Evolutionary conservation across 2,113 vertebrate genomes (phyloP).

Genomic region (Willisornis vidua): DNA sequence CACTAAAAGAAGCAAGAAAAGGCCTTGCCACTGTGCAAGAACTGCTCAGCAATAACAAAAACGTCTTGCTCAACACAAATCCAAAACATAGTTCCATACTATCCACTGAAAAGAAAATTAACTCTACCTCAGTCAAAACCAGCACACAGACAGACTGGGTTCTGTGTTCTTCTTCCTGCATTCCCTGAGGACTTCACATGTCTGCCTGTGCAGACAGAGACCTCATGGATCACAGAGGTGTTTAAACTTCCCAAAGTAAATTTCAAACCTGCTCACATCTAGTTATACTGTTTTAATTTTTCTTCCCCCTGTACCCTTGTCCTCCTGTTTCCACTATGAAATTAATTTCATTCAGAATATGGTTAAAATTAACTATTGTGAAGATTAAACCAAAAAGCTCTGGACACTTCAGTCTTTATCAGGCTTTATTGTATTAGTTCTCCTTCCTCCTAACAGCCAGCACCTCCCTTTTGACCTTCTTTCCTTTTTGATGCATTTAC

Average conservation of each 20-base stretch:
- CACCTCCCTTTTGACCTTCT: neutral
- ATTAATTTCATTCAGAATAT: neutral
- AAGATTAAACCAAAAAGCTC: neutral
- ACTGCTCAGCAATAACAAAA: neutral
- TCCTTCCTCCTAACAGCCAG: neutral
- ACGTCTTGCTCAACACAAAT: neutral
- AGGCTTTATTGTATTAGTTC: neutral
- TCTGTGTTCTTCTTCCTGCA: neutral
- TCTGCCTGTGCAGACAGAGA: neutral
- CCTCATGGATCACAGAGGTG: neutral
- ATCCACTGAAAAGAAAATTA: neutral
- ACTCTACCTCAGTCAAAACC: neutral
- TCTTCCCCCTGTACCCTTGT: neutral
- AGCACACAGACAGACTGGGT: neutral
- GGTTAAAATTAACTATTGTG: neutral
- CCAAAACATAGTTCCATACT: neutral
- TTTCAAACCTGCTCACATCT: neutral
- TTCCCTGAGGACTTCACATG: accelerated
- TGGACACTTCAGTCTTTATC: neutral
- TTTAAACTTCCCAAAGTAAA: neutral
- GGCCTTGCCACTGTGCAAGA: neutral
- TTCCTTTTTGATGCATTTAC: neutral
- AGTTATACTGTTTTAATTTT: neutral
- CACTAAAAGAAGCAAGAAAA: neutral
- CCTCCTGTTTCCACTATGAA: neutral